Percentiles rank a stretch among this genome's conserved stretches.
These are phyloP conservation scores for Thunnus maccoyii DNA, from an alignment of 2,113 vertebrate species.

Conservation along the genomic window DNA sequence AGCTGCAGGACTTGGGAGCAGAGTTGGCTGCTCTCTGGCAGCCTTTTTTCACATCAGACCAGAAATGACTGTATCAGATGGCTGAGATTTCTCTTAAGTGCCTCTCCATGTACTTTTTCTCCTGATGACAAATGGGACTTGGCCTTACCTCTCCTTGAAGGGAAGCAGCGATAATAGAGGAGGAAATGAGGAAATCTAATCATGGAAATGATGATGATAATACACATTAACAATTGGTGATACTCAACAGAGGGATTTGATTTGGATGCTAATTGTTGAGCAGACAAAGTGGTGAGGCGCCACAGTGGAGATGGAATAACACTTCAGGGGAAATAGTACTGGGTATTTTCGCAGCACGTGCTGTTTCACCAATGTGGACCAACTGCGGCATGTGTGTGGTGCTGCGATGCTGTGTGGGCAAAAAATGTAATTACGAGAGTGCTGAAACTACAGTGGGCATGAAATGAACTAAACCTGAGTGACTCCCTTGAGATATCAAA, in stretches of 20 bases:
- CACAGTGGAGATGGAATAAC: constrained; percentile 7
- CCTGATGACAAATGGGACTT: constrained; percentile 55
- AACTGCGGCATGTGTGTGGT: constrained; percentile 1
- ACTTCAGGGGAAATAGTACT: constrained; percentile 4
- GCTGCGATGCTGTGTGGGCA: constrained; percentile 16
- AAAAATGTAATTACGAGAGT: constrained; percentile 37
- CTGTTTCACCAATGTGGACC: neutral
- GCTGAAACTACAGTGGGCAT: constrained; percentile 27
- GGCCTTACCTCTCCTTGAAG: constrained; percentile 39
- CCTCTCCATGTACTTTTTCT: constrained; percentile 49
- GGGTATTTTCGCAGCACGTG: neutral
- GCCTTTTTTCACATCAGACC: constrained; percentile 36
- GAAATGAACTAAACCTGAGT: constrained; percentile 33
- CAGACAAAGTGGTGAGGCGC: constrained; percentile 1
- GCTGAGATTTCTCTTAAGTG: constrained; percentile 59
- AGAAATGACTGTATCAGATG: constrained; percentile 44
- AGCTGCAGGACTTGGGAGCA: constrained; percentile 36
- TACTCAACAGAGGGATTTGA: constrained; percentile 42
- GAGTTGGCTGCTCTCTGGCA: constrained; percentile 32
- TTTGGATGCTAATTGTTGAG: constrained; percentile 55
- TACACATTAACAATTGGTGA: constrained; percentile 35
- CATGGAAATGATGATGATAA: constrained; percentile 42
- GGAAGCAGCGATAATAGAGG: constrained; percentile 31
- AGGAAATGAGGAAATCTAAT: constrained; percentile 70
- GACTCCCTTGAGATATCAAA: constrained; percentile 43